These are phyloP conservation scores for Ancistrus triradiatus DNA, from an alignment of 2,113 vertebrate species.

Conservation along the genomic window DNA sequence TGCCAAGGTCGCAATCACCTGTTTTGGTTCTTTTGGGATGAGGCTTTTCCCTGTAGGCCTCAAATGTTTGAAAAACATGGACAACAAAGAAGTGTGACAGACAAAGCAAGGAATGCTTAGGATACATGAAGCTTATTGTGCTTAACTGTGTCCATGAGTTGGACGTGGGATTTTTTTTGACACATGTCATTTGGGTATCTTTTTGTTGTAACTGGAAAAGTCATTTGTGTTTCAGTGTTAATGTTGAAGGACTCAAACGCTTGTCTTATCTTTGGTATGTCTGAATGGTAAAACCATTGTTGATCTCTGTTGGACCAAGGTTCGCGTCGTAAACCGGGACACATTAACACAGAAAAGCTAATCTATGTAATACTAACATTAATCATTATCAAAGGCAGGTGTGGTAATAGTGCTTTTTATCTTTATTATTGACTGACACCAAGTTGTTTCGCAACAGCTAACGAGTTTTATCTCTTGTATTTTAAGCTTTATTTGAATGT, in stretches of 20 bases:
- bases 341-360: constrained; percentile 54
- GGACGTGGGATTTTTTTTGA: too few relatives aligned
- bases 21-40: constrained; percentile 37
- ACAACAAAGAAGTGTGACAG: constrained; percentile 49
- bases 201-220: constrained; percentile 56
- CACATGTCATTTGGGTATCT: constrained; percentile 32
- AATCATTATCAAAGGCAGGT: constrained; percentile 32
- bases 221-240: constrained; percentile 3
- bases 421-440: constrained; percentile 16
- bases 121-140: too few relatives aligned
- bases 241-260: too few relatives aligned
- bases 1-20: constrained; percentile 52
- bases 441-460: not conserved
- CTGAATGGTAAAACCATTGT: not conserved
- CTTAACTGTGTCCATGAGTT: too few relatives aligned
- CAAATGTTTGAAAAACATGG: constrained; percentile 53
- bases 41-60: constrained; percentile 19
- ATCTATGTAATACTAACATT: not conserved
- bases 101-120: constrained; percentile 53
- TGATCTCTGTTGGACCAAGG: constrained; percentile 11
- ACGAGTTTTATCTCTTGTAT: constrained; percentile 3
- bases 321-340: constrained; percentile 50
- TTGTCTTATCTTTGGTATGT: not conserved
- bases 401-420: constrained; percentile 8
- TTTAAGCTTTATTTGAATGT: not conserved